A percentile compares a stretch with the other conserved stretches of the same genome.
phyloP scores from a whole-genome alignment of 2,113 vertebrate genomes.

The Lates calcarifer region DNA sequence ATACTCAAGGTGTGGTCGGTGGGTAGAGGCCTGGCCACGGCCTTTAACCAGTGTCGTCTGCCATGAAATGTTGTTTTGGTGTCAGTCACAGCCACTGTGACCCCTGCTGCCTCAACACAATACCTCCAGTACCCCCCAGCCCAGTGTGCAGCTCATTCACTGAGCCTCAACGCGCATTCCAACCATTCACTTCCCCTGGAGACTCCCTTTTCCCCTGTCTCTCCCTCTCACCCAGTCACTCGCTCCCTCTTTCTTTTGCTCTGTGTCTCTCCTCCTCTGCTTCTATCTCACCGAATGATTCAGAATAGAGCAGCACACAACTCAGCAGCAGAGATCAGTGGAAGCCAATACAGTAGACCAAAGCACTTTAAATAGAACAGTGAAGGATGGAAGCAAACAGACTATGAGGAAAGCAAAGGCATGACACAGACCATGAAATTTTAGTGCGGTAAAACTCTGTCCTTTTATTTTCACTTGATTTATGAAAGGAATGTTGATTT shows the following conservation, averaged over 20 bases:
- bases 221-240: constrained; percentile 66
- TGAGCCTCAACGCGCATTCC: constrained; percentile 78
- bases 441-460: constrained; percentile 15
- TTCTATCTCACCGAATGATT: constrained; percentile 56
- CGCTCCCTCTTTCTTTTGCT: constrained; percentile 49
- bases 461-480: constrained; percentile 30
- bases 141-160: constrained; percentile 81
- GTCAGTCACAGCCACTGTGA: constrained; percentile 82
- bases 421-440: constrained; percentile 41
- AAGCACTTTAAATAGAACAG: constrained; percentile 55
- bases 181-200: constrained; percentile 81
- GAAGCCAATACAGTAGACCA: constrained; percentile 43
- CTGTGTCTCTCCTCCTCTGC: constrained; percentile 41
- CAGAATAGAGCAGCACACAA: constrained; percentile 48
- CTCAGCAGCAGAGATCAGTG: constrained; percentile 38
- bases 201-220: constrained; percentile 66
- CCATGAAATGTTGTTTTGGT: constrained; percentile 83
- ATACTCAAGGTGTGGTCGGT: constrained; percentile 68
- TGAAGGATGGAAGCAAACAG: constrained; percentile 16
- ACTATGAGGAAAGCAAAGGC: constrained; percentile 23
- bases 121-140: constrained; percentile 73
- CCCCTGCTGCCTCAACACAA: constrained; percentile 82
- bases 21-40: constrained; percentile 51
- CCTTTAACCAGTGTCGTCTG: constrained; percentile 76
- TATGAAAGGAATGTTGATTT: constrained; percentile 3